Evolutionary conservation across 2,888 invertebrate species (phyloP), one percentile per base, ranked within the genome.

Genomic region (Busseola fusca): DNA sequence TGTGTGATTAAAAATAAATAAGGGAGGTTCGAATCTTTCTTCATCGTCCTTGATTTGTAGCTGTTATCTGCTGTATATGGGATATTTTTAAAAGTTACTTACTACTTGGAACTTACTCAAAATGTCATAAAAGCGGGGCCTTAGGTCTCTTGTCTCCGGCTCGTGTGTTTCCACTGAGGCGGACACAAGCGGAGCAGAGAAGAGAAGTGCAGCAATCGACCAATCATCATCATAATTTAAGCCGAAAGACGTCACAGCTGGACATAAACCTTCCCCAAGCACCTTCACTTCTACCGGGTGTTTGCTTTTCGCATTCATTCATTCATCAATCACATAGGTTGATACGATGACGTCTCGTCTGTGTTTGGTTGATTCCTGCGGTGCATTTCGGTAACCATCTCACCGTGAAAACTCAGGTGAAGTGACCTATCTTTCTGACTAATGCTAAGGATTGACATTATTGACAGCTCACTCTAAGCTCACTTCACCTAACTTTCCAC

Each of bases 1-100:
- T 25, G 54, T 65, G 14, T 16, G 14, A 58, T 21, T 48, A 27
- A 60, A 48, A 30, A 68, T 68, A 21, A 67, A 78, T 72, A 12
- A 34, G 63, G 4, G 42, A 59, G 48, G 18, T 27, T 40, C 56
- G 14, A 37, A 58, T n/a, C 4, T 7, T 65, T n/a, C 6, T 27
- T n/a, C 12, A 30, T 12, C 10, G 7, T 9, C 5, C 12, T 18
- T 12, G 18, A 12, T 18, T 25, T 25, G 7, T 18, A 50, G 16
- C 50, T 21, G 21, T 25, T 25, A 50, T 50, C n/a, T 6, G 18
- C 48, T 54, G 3, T 27, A 1, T 27, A 18, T 34, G 12, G 7
- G 21, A 14, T 57, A 3, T 0, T 25, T 52, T 52, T 30, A 7
- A 37, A 21, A 45, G 21, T 14, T 48, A 30, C 7, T 30, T 62